Percentiles rank a stretch among this genome's conserved stretches.
Evolutionary conservation across 2,888 invertebrate species (phyloP).

Genomic region (Phengaris arion): DNA sequence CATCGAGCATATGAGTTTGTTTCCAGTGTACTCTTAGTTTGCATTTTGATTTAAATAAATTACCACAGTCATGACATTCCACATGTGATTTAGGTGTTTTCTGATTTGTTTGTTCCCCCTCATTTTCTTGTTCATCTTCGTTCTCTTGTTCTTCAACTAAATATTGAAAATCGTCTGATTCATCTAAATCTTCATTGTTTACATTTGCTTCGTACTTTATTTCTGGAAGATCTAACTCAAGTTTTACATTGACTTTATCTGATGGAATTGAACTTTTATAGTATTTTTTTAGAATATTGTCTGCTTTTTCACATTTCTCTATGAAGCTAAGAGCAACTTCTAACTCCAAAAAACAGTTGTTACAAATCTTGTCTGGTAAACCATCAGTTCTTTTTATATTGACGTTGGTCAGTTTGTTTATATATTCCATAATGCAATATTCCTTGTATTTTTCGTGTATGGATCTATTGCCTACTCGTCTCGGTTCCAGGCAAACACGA

Average conservation of each 20-base stretch:
- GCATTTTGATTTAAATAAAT: constrained; percentile 51
- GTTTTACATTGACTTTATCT: neutral
- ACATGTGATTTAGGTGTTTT: constrained; percentile 36
- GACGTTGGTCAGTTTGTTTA: constrained; percentile 56
- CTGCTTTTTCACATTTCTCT: constrained; percentile 50
- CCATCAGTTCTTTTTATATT: constrained; percentile 56
- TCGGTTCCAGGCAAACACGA: constrained; percentile 55
- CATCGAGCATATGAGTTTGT: constrained; percentile 44
- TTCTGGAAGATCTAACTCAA: constrained; percentile 4
- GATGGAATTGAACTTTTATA: neutral
- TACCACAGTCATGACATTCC: constrained; percentile 54
- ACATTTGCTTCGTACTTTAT: neutral
- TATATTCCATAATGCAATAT: constrained; percentile 52
- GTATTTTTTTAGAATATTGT: constrained; percentile 31
- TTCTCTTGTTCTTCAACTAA: neutral
- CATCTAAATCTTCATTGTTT: neutral
- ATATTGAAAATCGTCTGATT: neutral
- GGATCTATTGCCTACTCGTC: constrained; percentile 49
- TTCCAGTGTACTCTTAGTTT: constrained; percentile 56
- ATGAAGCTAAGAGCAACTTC: constrained; percentile 59
- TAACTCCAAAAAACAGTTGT: constrained; percentile 56
- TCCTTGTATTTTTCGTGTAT: constrained; percentile 57
- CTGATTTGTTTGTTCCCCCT: neutral
- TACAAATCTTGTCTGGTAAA: constrained; percentile 61
- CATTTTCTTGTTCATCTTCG: neutral